These are phyloP conservation scores for Falco concolor DNA, from an alignment of 2,797 vertebrate genomes.

Conservation along the genomic window DNA sequence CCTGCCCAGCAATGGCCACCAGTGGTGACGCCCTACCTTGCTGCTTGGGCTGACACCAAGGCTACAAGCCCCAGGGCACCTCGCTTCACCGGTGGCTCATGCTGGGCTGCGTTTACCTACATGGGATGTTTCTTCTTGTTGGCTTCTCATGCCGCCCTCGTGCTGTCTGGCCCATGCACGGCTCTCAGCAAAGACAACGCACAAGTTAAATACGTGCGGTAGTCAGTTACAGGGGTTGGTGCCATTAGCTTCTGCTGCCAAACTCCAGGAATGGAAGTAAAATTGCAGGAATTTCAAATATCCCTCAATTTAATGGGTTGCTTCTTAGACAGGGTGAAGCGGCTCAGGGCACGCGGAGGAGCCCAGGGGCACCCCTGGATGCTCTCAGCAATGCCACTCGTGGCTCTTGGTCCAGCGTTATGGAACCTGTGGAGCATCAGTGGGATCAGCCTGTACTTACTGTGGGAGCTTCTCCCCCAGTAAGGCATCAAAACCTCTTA, in stretches of 20 bases:
- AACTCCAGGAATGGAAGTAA: neutral
- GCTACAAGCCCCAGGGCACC: neutral
- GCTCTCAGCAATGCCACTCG: no score
- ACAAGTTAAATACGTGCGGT: accelerated
- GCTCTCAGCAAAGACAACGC: neutral
- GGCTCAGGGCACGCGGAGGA: neutral
- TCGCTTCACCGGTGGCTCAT: neutral
- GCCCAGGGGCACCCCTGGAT: neutral
- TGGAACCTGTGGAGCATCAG: neutral
- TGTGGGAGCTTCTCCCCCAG: neutral
- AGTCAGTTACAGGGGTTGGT: accelerated
- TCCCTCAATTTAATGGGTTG: neutral
- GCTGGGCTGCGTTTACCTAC: neutral
- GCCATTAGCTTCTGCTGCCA: neutral
- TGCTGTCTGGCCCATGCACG: accelerated
- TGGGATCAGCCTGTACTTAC: neutral
- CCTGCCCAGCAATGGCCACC: neutral
- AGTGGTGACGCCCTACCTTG: accelerated
- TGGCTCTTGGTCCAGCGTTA: neutral
- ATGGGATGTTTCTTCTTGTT: neutral
- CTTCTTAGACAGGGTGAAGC: accelerated
- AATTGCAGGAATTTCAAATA: neutral
- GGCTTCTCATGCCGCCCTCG: accelerated
- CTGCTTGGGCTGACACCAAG: neutral
- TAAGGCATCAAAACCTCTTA: neutral